Conservation (phyloP, 2,113 vertebrate genomes). For the Sapayoa aenigma region DNA sequence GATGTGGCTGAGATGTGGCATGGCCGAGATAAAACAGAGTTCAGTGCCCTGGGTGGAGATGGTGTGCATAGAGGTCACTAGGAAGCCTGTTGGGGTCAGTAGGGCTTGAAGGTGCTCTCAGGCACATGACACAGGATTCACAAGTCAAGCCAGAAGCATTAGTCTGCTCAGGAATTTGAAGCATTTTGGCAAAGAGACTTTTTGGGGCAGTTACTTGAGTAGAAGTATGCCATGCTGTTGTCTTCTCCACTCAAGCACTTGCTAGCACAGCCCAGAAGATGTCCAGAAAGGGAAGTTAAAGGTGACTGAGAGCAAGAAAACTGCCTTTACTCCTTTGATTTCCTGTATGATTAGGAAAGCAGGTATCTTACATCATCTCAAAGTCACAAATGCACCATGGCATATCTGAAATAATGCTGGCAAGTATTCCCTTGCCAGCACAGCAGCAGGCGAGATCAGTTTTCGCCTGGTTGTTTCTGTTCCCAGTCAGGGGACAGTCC, state of each 20-base stretch:
- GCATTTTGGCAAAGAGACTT: background rate
- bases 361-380: background rate
- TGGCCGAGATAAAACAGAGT: background rate
- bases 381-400: background rate
- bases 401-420: background rate
- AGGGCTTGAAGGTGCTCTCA: background rate
- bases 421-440: background rate
- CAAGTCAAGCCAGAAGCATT: background rate
- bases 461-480: background rate
- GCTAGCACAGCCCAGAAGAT: background rate
- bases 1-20: background rate
- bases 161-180: background rate
- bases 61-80: background rate
- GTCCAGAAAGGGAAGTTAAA: background rate
- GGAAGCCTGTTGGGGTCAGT: accelerated
- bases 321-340: background rate
- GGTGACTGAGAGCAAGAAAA: background rate
- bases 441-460: background rate
- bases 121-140: background rate
- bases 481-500: background rate
- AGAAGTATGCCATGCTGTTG: accelerated
- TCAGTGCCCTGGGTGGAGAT: background rate
- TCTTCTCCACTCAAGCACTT: background rate
- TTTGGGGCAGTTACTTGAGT: background rate
- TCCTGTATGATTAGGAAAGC: background rate